Base-by-base conservation (phyloP, 2,797 vertebrate genomes). In the Tragopan temminckii region DNA sequence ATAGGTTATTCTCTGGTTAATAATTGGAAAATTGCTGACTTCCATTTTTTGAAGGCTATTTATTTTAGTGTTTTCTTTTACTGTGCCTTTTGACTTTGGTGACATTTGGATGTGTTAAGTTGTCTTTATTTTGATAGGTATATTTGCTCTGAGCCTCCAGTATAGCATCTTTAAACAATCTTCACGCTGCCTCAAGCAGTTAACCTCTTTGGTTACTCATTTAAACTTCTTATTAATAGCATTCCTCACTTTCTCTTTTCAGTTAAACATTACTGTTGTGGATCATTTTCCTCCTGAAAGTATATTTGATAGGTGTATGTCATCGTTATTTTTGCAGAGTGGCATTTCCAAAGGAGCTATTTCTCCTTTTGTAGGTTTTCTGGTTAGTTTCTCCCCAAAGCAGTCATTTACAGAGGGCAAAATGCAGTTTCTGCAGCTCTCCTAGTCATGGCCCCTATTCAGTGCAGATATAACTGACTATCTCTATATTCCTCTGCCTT, bases 21-120 rank as follows among this genome's bases (percentile, higher is more conserved):
- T 90, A 81, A 88, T 42, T 86, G 83, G 74, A 72, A 94, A 95
- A 91, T 86, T 2, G 6, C 86, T 88, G 80, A 88, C 74, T 89
- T 92, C 33, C 76, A 80, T 38, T 43, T 85, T 87, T 85, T 84
- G 58, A 88, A 78, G 69, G 45, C 24, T 76, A 42, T 84, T 93
- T 81, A 33, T 55, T 90, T 90, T 46, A 59, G 55, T 91, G 52
- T 88, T 95, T 88, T 79, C 10, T 3, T 78, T 79, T 88, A 76
- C 69, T 69, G 45, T 1, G 5, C 21, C 46, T 94, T 95, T 88
- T 88, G 90, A 84, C 58, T 76, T 25, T 7, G 59, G 58, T 71
- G 33, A 84, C 42, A 24, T 85, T 58, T 18, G 14, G 6, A 46
- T 69, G 5, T 40, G 86, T 91, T 75, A 50, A 93, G 88, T 72